Conservation (phyloP, 2,888 invertebrate species). For the Himalopsyche anomala region DNA sequence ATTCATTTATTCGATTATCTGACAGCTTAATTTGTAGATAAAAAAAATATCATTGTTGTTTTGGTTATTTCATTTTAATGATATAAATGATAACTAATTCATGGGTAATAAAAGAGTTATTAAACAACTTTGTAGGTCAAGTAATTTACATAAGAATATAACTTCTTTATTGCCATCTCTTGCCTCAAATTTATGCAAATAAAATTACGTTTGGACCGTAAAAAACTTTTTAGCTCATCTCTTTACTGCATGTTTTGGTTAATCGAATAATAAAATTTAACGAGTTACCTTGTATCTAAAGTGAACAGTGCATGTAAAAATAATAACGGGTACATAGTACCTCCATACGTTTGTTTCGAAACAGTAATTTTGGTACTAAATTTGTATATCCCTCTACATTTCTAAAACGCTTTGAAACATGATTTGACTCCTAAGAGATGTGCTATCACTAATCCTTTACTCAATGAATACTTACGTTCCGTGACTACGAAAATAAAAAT, state of each 20-base stretch:
- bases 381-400: constrained; percentile 2
- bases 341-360: constrained; percentile 37
- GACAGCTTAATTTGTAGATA: too few species aligned
- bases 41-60: too few species aligned
- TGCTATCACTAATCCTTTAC: not conserved
- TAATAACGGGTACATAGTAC: not conserved
- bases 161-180: not conserved
- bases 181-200: constrained; percentile 11
- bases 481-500: too few species aligned
- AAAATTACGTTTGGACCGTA: not conserved
- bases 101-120: not conserved
- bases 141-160: constrained; percentile 2
- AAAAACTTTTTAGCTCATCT: constrained; percentile 21
- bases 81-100: too few species aligned
- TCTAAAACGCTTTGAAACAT: not conserved
- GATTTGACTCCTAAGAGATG: not conserved
- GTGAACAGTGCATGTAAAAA: constrained; percentile 25
- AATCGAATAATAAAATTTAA: constrained; percentile 34
- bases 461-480: too few species aligned
- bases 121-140: constrained; percentile 2
- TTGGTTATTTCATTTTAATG: too few species aligned
- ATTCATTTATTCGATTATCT: too few species aligned
- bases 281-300: constrained; percentile 19
- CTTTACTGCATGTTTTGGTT: constrained; percentile 11
- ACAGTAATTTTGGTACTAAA: constrained; percentile 28